Conservation (phyloP, 2,797 vertebrate species). For the Perodicticus potto region DNA sequence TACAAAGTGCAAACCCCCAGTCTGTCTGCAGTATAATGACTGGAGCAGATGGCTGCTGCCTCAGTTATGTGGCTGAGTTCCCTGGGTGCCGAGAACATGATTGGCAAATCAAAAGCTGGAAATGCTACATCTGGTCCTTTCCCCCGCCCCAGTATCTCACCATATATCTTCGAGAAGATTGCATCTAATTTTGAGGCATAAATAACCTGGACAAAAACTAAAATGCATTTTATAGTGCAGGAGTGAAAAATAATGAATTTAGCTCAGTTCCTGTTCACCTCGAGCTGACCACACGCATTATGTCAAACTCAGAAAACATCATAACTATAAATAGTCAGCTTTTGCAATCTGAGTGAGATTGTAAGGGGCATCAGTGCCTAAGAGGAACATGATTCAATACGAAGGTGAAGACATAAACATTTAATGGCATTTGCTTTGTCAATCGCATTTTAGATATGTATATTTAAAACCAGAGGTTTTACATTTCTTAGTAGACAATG, state of each 20-base stretch:
- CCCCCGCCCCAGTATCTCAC: constrained; percentile 29
- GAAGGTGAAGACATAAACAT: neutral
- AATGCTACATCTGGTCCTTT: neutral
- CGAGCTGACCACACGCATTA: constrained; percentile 50
- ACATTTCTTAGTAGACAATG: constrained; percentile 48
- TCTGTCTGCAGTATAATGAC: constrained; percentile 55
- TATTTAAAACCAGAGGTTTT: neutral
- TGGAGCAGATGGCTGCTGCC: constrained; percentile 58
- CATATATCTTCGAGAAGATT: constrained; percentile 75
- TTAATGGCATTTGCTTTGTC: neutral
- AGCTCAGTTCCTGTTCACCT: constrained; percentile 19
- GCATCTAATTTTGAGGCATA: constrained; percentile 68
- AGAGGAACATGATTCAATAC: neutral
- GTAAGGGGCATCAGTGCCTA: neutral
- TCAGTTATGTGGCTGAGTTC: constrained; percentile 66
- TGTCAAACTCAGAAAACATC: constrained; percentile 62
- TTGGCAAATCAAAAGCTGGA: constrained; percentile 74
- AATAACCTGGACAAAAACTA: constrained; percentile 60
- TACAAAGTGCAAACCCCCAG: constrained; percentile 59
- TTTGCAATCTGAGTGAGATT: neutral
- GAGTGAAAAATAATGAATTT: constrained; percentile 77
- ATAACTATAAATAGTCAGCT: constrained; percentile 25
- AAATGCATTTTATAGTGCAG: constrained; percentile 70
- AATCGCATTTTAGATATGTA: neutral
- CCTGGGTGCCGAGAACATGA: constrained; percentile 12